Percentiles rank a stretch among this genome's conserved stretches.
Conservation (phyloP, 2,888 invertebrate species). For the Hyppa rectilinea region DNA sequence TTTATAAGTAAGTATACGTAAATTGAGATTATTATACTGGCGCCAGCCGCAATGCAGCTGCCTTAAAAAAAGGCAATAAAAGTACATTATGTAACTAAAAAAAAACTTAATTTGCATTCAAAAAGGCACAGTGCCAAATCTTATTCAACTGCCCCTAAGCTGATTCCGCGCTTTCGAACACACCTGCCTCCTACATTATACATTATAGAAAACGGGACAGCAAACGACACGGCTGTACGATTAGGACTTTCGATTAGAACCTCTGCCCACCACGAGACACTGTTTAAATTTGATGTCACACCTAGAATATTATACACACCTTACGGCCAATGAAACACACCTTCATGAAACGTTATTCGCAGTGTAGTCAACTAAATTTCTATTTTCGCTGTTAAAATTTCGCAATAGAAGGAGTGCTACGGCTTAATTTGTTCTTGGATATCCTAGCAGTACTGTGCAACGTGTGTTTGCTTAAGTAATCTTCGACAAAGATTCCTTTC, state of each 20-base stretch:
- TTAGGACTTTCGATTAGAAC: slow-evolving; percentile 34
- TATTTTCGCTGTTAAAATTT: slow-evolving; percentile 13
- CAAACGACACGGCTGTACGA: slow-evolving; percentile 12
- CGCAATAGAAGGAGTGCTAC: slow-evolving; percentile 1
- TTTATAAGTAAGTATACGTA: background rate
- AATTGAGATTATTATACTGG: background rate
- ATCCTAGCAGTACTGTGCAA: background rate
- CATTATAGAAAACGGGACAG: slow-evolving; percentile 48
- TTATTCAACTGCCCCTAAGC: slow-evolving; percentile 21
- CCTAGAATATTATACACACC: slow-evolving; percentile 2
- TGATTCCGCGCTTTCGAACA: slow-evolving; percentile 37
- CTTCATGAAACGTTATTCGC: slow-evolving; percentile 7
- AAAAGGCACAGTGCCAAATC: slow-evolving; percentile 47
- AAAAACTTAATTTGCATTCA: slow-evolving; percentile 1
- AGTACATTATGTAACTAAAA: background rate
- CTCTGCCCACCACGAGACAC: slow-evolving; percentile 8
- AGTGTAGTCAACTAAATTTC: slow-evolving; percentile 7
- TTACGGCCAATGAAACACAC: slow-evolving; percentile 8
- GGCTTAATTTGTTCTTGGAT: background rate
- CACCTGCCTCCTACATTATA: slow-evolving; percentile 62
- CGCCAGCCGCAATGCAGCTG: slow-evolving; percentile 6
- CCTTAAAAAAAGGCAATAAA: background rate
- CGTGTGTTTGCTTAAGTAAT: background rate
- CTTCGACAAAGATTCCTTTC: background rate
- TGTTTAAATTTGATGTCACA: slow-evolving; percentile 11